Base-by-base conservation (phyloP, 1,140 invertebrate species). In the Portunus trituberculatus region DNA sequence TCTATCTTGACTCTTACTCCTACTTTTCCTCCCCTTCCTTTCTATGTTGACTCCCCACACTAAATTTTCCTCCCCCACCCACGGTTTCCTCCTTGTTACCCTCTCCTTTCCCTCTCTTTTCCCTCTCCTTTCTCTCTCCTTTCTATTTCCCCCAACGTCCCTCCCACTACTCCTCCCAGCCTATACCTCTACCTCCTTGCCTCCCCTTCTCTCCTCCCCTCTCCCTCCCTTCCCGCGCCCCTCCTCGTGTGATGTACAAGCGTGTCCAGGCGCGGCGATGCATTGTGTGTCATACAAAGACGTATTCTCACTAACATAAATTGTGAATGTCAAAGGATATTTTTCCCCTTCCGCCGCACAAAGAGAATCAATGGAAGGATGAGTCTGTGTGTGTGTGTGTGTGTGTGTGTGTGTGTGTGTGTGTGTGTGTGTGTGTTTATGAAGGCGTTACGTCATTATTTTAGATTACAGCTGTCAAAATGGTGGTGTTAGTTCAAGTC, bases 381-480 rank as follows among this genome's bases (percentile, higher is more conserved):
- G 67, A 76, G 67, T n/a, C 20, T 76, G 67, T 76, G 67, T n/a
- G 20, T 76, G 67, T 76, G 67, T 76, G 67, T 76, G 67, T 76
- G 67, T 76, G 67, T 76, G 67, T 76, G 67, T 76, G 67, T 76
- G 67, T 76, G 67, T 76, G 59, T 76, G 59, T 76, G 59, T 76
- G 59, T 76, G 59, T 76, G 59, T 76, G 59, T 76, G 59, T 76
- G 67, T 76, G 7, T 76, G 67, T 76, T 12, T 76, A 20, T 76
- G 20, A 16, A 20, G 10, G 52, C 12, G 8, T 59, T 39, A 39
- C 39, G 39, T 39, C 39, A 39, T 39, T 39, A 39, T 39, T 39
- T 39, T 39, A 39, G 39, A 39, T 39, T 39, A 39, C 39, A 39
- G 39, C 39, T 39, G 39, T 39, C 39, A 39, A 39, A 39, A 39